Base-by-base conservation (phyloP, 2,797 vertebrate genomes). In the Aphelocoma californica region DNA sequence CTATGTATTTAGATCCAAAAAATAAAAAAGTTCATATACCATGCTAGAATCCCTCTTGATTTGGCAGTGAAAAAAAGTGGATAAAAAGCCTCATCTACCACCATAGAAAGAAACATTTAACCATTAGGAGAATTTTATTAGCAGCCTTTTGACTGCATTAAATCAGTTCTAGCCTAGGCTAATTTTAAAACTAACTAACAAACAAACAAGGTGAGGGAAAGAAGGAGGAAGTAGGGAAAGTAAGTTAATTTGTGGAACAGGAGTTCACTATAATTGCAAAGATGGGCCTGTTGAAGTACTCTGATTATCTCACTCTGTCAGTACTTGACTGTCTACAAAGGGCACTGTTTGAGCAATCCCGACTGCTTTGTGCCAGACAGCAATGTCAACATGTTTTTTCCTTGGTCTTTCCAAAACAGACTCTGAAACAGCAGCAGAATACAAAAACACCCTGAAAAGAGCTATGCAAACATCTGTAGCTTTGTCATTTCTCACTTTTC, bases 341-440 rank as follows among this genome's bases (percentile, higher is more conserved):
- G 83, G 51, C 81, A 93, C 67, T 70, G 73, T 36, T 89, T 89
- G 81, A 93, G 83, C 90, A 96, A 91, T 71, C 24, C 47, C 50
- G 64, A 10, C 21, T 3, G 3, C 36, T 75, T 21, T 81, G 54
- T 89, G 80, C 72, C 92, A 88, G 88, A 51, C 83, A 78, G 42
- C 29, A 44, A 44, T 78, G 69, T 50, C 62, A 94, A 77, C 62
- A 81, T 2, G 45, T 32, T 81, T 47, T 58, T 77, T 26, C 36
- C 65, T 83, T 31, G 14, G 9, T 44, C 57, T 38, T 66, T 73
- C 64, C 44, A 65, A 79, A 47, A 70, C 14, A 86, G 29, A 82
- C 48, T 38, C 18, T 82, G 54, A 67, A 79, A 74, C 40, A 81
- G 20, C n/a, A 92, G n/a, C 36, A 88, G 87, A 83, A 65, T 12